phyloP scores from a whole-genome alignment of 2,888 invertebrate genomes.

The Dorcus parallelipipedus region DNA sequence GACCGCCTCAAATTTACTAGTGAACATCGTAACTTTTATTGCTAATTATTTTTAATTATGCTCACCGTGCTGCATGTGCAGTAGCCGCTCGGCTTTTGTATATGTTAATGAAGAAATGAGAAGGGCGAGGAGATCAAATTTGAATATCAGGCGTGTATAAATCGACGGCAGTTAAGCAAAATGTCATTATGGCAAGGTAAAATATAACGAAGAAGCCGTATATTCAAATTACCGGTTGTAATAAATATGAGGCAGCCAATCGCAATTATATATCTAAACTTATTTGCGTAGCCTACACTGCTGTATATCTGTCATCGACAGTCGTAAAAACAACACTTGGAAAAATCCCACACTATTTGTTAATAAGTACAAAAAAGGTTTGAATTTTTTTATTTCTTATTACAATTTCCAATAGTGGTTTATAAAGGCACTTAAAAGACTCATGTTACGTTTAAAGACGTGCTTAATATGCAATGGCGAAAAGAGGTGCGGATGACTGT shows the following conservation, averaged over 20 bases:
- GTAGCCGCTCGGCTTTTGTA: too few relatives aligned
- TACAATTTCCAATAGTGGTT: too few relatives aligned
- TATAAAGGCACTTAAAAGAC: too few relatives aligned
- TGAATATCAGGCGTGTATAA: constrained; percentile 2
- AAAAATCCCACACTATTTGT: not conserved
- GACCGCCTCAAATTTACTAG: not conserved
- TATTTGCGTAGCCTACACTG: constrained; percentile 27
- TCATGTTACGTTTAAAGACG: too few relatives aligned
- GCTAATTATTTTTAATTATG: too few relatives aligned
- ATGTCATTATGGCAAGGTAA: constrained; percentile 19
- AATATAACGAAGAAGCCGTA: constrained; percentile 29
- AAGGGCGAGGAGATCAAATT: not conserved
- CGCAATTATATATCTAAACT: constrained; percentile 22
- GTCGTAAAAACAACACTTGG: constrained; percentile 12
- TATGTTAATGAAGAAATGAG: not conserved
- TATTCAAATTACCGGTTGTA: constrained; percentile 35
- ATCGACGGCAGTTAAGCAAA: not conserved
- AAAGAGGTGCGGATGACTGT: too few relatives aligned
- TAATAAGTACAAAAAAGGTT: too few relatives aligned
- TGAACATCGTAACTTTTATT: too few relatives aligned
- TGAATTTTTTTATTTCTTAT: too few relatives aligned
- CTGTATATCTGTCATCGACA: constrained; percentile 16
- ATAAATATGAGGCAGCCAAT: constrained; percentile 35
- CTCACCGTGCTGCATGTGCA: too few relatives aligned
- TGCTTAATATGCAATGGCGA: too few relatives aligned